A percentile compares a stretch with the other conserved stretches of the same genome.
phyloP scores from a whole-genome alignment of 1,140 invertebrate species.

The Drosophila setifemur region DNA sequence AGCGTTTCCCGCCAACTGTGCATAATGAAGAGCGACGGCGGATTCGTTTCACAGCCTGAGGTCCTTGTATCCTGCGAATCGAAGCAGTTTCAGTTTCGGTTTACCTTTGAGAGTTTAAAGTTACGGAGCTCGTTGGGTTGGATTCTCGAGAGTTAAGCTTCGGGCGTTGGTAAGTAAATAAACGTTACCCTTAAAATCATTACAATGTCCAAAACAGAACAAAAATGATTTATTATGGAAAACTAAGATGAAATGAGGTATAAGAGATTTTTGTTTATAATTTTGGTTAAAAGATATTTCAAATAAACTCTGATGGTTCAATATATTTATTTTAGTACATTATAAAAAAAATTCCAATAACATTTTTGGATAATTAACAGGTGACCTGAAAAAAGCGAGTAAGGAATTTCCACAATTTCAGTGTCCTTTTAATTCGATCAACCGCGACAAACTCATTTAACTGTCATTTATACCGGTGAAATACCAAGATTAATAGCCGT shows the following conservation, averaged over 20 bases:
- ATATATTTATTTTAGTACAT: too few species aligned
- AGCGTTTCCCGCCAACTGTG: background rate
- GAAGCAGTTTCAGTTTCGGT: background rate
- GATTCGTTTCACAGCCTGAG: slow-evolving; percentile 4
- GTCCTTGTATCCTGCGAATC: slow-evolving; percentile 8
- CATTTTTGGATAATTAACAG: too few species aligned
- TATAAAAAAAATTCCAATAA: too few species aligned
- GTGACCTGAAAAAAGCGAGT: too few species aligned
- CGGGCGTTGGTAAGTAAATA: background rate
- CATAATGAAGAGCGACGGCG: slow-evolving; percentile 18
- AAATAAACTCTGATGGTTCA: too few species aligned
- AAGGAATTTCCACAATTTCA: too few species aligned
- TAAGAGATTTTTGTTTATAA: too few species aligned
- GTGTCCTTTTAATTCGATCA: background rate
- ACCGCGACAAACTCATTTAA: background rate
- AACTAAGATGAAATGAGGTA: too few species aligned
- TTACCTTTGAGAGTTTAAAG: slow-evolving; percentile 14
- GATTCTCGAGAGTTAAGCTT: background rate
- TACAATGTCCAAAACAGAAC: background rate
- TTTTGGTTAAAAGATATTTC: too few species aligned
- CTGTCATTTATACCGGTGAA: background rate
- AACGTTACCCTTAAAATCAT: too few species aligned
- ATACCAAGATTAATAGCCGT: slow-evolving; percentile 26
- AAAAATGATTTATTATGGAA: too few species aligned
- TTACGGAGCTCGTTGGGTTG: background rate